Base-by-base conservation (phyloP, 2,797 vertebrate species). In the Aplochiton taeniatus region DNA sequence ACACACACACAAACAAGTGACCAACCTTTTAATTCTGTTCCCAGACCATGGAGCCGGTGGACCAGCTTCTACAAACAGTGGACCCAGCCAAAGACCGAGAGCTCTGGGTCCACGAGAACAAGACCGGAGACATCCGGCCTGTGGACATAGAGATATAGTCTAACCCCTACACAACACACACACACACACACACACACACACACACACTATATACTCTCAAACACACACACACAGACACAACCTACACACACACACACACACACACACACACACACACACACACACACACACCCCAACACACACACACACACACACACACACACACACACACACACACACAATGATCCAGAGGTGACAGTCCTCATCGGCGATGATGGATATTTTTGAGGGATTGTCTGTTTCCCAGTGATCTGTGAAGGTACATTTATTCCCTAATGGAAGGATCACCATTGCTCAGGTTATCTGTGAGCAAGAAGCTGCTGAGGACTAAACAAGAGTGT, bases 31-130 rank as follows among this genome's bases (percentile, higher is more conserved):
- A 14, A 1, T 68, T 12, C 1, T 72, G 20, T 74, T 3, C 67
- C 64, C 89, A 99, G 97, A 99, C 97, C 70, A 92, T 98, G 80
- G 97, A 99, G 88, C 95, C 96, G 0, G 96, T 99, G 91, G 97
- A 99, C 85, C 93, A 99, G 84, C 93, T 98, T 65, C 93, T 99
- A 80, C 96, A 94, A 84, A 91, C 92, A 62, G 97, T 99, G 85
- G 96, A 98, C 84, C 95, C 97, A 1, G 80, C 85, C 83, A 95
- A 86, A 88, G 98, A 99, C 92, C 85, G 96, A 83, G 97, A 99
- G 91, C 87, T 95, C 75, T 99, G 97, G 98, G 98, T 99, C 73
- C 91, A 88, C 69, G 96, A 98, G 83, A 94, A 98, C 80, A 97
- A 96, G 89, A 98, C 98, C 0, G 97, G 98, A 64, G 93, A 95